A percentile compares a stretch with the other conserved stretches of the same genome.
Evolutionary conservation across 1,140 invertebrate genomes (phyloP).

Genomic region (Drosophila suzukii): DNA sequence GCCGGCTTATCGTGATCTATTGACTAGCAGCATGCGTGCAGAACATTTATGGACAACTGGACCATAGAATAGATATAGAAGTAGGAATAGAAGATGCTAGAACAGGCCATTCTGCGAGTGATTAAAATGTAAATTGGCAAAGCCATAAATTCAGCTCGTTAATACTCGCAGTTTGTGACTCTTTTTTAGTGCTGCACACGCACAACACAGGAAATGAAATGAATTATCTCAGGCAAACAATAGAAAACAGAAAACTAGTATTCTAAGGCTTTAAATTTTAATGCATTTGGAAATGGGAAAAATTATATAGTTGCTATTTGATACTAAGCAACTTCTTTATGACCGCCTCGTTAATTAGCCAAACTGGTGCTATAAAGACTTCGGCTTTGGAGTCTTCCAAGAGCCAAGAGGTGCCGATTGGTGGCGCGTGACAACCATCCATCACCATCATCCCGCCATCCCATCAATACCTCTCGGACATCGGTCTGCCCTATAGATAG

Average conservation of each 20-base stretch:
- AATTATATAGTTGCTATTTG: constrained; percentile 53
- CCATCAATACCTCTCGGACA: not conserved
- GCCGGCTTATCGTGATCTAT: constrained; percentile 69
- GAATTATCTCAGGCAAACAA: constrained; percentile 45
- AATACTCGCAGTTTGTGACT: constrained; percentile 42
- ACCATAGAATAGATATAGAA: constrained; percentile 14
- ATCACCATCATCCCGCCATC: constrained; percentile 26
- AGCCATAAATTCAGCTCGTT: constrained; percentile 62
- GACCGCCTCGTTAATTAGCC: constrained; percentile 54
- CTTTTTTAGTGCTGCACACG: constrained; percentile 52
- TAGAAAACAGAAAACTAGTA: constrained; percentile 58
- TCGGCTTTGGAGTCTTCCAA: not conserved
- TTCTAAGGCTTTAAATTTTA: constrained; percentile 44
- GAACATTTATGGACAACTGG: constrained; percentile 63
- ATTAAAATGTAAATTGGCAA: constrained; percentile 67
- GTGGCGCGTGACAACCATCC: constrained; percentile 50
- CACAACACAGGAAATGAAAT: constrained; percentile 73
- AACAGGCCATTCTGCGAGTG: constrained; percentile 33
- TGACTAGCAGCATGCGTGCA: constrained; percentile 51
- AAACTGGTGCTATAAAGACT: constrained; percentile 50
- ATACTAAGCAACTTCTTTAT: constrained; percentile 46
- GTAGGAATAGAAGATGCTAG: constrained; percentile 7
- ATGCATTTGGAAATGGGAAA: constrained; percentile 61
- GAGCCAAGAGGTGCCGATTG: constrained; percentile 32
- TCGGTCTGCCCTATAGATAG: constrained; percentile 2